phyloP scores from a whole-genome alignment of 2,888 invertebrate genomes.

The Nasonovia ribisnigri region DNA sequence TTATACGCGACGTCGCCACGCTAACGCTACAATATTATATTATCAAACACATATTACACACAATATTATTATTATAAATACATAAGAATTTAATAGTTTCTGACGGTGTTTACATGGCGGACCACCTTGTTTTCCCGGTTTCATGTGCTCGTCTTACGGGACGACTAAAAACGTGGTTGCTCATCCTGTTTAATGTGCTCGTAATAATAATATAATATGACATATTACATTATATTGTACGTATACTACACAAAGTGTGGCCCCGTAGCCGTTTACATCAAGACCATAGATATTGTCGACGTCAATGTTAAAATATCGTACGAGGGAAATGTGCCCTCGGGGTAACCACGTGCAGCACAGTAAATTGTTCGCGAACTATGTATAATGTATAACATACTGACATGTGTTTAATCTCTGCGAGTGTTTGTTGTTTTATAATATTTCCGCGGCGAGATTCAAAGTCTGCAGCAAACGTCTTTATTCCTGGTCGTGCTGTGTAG shows the following conservation, averaged over 20 bases:
- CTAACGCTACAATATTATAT: background rate
- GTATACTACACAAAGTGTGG: background rate
- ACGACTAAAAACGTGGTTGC: background rate
- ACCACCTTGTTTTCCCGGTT: background rate
- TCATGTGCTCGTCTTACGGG: background rate
- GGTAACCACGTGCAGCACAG: background rate
- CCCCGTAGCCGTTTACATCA: background rate
- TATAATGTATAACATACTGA: too few species aligned
- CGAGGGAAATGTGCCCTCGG: background rate
- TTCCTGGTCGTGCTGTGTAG: background rate
- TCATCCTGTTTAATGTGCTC: background rate
- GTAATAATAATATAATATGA: background rate
- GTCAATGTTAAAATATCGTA: background rate
- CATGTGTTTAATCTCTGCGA: constrained; percentile 16
- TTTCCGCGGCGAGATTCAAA: background rate
- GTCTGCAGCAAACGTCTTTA: background rate
- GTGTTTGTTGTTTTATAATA: constrained; percentile 33
- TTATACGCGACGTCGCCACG: background rate
- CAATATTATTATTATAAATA: background rate
- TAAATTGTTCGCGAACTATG: constrained; percentile 10
- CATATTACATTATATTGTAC: background rate
- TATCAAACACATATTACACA: background rate
- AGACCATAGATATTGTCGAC: background rate
- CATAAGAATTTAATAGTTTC: background rate
- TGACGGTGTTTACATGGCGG: background rate